phyloP scores from a whole-genome alignment of 2,797 vertebrate species.

The Mormyrus hasselquistii region DNA sequence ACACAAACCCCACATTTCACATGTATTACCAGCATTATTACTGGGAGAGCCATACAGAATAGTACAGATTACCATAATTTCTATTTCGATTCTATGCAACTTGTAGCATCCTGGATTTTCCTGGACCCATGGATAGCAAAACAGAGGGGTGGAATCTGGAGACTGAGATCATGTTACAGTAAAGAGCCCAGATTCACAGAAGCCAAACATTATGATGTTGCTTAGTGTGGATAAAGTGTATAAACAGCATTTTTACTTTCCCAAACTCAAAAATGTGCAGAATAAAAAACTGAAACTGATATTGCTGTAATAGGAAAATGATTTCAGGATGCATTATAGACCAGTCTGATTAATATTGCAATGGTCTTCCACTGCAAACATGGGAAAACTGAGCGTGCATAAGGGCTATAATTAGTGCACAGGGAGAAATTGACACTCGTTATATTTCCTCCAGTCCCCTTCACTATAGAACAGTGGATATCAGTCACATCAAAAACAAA shows the following conservation, averaged over 20 bases:
- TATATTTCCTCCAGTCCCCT: neutral
- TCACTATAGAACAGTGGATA: neutral
- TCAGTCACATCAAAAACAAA: slow-evolving; percentile 16
- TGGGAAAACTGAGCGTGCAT: neutral
- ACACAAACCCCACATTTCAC: neutral
- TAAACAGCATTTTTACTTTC: neutral
- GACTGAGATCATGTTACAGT: neutral
- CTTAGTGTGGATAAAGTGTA: neutral
- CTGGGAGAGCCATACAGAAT: neutral
- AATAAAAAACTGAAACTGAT: neutral
- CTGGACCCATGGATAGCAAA: neutral
- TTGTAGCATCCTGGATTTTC: neutral
- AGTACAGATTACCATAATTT: neutral
- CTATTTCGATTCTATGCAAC: neutral
- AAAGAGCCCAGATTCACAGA: neutral
- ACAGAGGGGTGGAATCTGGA: neutral
- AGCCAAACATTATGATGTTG: neutral
- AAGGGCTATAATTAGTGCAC: neutral
- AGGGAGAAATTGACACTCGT: neutral
- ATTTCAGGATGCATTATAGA: neutral
- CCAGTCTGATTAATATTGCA: neutral
- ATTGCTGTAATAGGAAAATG: neutral
- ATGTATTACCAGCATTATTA: neutral
- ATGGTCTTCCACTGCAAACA: neutral
- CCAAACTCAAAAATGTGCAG: neutral